phyloP scores from a whole-genome alignment of 2,113 vertebrate species.

The Oncorhynchus nerka region DNA sequence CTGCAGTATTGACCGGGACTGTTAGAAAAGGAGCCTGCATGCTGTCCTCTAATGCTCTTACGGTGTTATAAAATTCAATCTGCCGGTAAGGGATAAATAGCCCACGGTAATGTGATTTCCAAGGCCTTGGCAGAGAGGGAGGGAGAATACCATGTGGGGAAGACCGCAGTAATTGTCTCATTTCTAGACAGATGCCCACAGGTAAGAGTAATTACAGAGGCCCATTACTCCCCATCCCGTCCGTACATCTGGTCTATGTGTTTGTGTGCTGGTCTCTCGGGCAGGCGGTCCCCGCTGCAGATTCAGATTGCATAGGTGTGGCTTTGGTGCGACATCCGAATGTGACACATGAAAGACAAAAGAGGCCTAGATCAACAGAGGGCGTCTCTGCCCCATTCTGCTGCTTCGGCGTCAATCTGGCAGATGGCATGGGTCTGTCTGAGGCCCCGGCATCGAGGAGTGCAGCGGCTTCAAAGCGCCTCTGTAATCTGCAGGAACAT shows the following conservation, averaged over 20 bases:
- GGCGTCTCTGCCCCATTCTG: conserved; percentile 90
- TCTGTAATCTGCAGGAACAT: conserved; percentile 99
- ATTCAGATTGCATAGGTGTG: conserved; percentile 91
- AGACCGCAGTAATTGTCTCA: conserved; percentile 72
- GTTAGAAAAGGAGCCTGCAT: not conserved
- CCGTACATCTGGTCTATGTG: conserved; percentile 65
- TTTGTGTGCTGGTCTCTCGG: conserved; percentile 67
- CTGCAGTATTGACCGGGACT: not conserved
- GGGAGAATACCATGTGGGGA: conserved; percentile 59
- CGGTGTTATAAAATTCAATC: conserved; percentile 47
- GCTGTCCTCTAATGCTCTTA: conserved; percentile 10
- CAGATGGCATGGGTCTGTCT: conserved; percentile 95
- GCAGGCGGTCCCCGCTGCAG: conserved; percentile 61
- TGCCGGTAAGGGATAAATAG: conserved; percentile 45
- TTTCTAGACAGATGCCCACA: conserved; percentile 71
- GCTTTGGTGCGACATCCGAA: conserved; percentile 81
- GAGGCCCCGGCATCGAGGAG: conserved; percentile 86
- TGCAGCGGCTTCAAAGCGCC: conserved; percentile 94
- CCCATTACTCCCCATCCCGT: conserved; percentile 51
- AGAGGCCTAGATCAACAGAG: conserved; percentile 86
- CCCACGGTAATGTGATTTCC: conserved; percentile 46
- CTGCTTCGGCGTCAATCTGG: conserved; percentile 89
- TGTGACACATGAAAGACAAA: conserved; percentile 92
- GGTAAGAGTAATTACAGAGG: conserved; percentile 69
- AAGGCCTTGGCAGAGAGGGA: conserved; percentile 43